phyloP scores from a whole-genome alignment of 2,888 invertebrate species.

The Charanyca ferruginea region DNA sequence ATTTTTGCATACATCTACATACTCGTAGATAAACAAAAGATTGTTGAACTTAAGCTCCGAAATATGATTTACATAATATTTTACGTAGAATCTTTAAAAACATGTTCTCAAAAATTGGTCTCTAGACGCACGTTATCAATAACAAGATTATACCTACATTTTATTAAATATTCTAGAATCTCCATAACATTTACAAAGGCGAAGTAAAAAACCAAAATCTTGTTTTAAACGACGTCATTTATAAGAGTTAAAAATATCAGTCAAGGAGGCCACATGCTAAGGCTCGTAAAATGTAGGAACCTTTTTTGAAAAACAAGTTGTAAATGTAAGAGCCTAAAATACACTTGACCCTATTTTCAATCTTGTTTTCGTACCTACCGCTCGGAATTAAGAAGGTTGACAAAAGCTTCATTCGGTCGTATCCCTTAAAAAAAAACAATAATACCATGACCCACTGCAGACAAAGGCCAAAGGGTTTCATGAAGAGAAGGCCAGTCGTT shows the following conservation, averaged over 20 bases:
- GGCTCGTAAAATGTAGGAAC: background rate
- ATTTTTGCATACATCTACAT: background rate
- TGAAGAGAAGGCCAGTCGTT: too few relatives aligned
- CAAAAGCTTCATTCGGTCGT: background rate
- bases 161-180: background rate
- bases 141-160: background rate
- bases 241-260: conserved; percentile 8
- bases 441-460: background rate
- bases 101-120: background rate
- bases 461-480: too few relatives aligned
- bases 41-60: background rate
- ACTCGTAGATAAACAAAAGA: background rate
- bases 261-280: conserved; percentile 7
- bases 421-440: background rate
- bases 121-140: background rate
- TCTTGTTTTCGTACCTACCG: background rate
- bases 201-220: background rate
- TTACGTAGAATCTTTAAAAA: background rate
- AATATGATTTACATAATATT: background rate
- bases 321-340: conserved; percentile 4
- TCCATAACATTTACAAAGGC: background rate
- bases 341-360: conserved; percentile 24
- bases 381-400: background rate
- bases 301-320: conserved; percentile 16
- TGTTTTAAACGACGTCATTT: conserved; percentile 6